Percentiles rank a stretch among this genome's conserved stretches.
Conservation (phyloP, 2,113 vertebrate species). For the Xiphorhynchus elegans region DNA sequence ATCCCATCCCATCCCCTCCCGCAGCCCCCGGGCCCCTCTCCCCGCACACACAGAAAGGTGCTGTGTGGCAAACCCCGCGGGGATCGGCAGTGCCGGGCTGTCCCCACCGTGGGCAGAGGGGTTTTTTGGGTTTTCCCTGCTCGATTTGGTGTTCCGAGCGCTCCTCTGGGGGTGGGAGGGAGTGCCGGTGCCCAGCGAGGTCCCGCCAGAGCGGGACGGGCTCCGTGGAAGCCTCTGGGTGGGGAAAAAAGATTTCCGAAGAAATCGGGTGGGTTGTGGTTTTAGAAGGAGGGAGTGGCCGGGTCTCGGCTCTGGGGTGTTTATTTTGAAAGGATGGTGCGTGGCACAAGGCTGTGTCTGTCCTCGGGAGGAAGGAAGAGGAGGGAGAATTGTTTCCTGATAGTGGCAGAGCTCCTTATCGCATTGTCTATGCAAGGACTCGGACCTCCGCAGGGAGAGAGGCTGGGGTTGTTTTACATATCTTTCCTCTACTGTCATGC, state of each 20-base stretch:
- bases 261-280: neutral
- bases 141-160: too few relatives aligned
- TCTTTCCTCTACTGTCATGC: neutral
- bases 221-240: too few relatives aligned
- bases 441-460: accelerated
- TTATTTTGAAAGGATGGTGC: neutral
- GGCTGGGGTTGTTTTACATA: neutral
- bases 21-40: too few relatives aligned
- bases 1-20: too few relatives aligned
- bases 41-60: neutral
- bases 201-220: too few relatives aligned
- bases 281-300: neutral
- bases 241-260: neutral
- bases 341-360: neutral
- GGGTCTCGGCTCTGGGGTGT: neutral
- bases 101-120: too few relatives aligned
- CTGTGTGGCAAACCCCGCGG: neutral
- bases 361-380: slow-evolving; percentile 31
- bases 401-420: neutral
- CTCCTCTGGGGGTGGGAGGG: too few relatives aligned
- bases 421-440: neutral
- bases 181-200: too few relatives aligned
- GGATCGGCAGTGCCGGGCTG: accelerated
- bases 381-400: neutral
- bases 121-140: too few relatives aligned